Percentiles rank a stretch among this genome's conserved stretches.
Evolutionary conservation across 2,888 invertebrate species (phyloP).

Genomic region (Drosophila neonasuta): DNA sequence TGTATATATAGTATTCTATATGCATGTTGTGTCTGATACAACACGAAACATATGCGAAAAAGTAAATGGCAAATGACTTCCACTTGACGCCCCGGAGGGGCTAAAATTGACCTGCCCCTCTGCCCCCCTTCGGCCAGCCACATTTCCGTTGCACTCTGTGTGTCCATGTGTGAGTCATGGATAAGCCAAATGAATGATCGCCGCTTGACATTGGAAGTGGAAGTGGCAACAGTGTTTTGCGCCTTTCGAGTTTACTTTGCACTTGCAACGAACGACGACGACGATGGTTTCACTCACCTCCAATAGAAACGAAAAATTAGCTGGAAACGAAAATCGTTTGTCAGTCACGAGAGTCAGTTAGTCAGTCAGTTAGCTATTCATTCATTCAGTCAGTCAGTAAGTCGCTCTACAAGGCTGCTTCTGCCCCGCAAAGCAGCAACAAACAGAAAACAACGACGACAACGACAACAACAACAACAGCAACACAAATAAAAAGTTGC

Average conservation of each 20-base stretch:
- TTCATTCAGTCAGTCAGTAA: conserved; percentile 30
- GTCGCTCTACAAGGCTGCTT: conserved; percentile 48
- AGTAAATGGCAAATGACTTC: conserved; percentile 56
- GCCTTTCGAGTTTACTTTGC: conserved; percentile 38
- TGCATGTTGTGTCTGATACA: conserved; percentile 19
- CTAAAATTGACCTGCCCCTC: conserved; percentile 16
- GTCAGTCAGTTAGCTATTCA: conserved; percentile 22
- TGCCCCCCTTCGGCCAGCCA: conserved; percentile 5
- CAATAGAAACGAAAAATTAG: conserved; percentile 61
- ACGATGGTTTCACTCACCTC: conserved; percentile 58
- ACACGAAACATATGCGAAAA: conserved; percentile 48
- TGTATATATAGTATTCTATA: conserved; percentile 10
- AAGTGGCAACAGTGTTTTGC: conserved; percentile 52
- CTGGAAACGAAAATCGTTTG: conserved; percentile 66
- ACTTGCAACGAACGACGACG: conserved; percentile 52
- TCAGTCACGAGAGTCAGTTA: conserved; percentile 45
- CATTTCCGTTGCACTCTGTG: conserved; percentile 57
- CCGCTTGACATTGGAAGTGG: conserved; percentile 67
- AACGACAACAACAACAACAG: conserved; percentile 5
- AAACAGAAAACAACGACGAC: neutral
- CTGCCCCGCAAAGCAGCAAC: neutral
- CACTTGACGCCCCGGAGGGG: conserved; percentile 55
- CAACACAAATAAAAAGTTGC: conserved; percentile 53
- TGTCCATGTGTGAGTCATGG: conserved; percentile 58
- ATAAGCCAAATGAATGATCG: conserved; percentile 70